Evolutionary conservation across 2,113 vertebrate species (phyloP).

Genomic region (rat (Rattus norvegicus)): DNA sequence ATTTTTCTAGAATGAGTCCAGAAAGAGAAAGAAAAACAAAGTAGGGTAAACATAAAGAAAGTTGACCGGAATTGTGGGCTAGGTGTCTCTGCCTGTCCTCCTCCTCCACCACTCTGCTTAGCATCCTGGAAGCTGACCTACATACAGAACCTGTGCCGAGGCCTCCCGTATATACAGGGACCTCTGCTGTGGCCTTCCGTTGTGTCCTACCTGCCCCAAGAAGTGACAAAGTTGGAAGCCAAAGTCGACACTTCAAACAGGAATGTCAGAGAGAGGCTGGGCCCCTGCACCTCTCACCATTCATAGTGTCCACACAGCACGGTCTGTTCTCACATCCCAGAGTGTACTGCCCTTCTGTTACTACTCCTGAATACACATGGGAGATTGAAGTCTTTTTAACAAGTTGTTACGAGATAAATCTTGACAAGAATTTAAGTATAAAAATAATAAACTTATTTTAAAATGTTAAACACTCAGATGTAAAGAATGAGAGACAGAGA

Average conservation of each 20-base stretch:
- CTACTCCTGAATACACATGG: no score
- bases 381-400: background rate
- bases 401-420: background rate
- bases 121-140: background rate
- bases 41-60: background rate
- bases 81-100: accelerated
- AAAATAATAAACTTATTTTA: background rate
- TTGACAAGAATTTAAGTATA: background rate
- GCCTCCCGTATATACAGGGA: background rate
- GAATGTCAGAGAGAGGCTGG: background rate
- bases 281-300: accelerated
- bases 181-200: background rate
- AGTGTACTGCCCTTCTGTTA: background rate
- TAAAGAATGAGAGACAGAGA: background rate
- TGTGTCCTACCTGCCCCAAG: background rate
- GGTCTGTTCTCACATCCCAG: background rate
- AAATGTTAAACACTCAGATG: background rate
- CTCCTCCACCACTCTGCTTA: background rate
- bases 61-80: accelerated
- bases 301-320: background rate
- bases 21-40: background rate
- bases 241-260: background rate
- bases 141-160: background rate
- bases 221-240: background rate
- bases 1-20: background rate